Evolutionary conservation across 2,113 vertebrate genomes (phyloP), one percentile per base, ranked within the genome.

Genomic region (Cyrtonyx montezumae): DNA sequence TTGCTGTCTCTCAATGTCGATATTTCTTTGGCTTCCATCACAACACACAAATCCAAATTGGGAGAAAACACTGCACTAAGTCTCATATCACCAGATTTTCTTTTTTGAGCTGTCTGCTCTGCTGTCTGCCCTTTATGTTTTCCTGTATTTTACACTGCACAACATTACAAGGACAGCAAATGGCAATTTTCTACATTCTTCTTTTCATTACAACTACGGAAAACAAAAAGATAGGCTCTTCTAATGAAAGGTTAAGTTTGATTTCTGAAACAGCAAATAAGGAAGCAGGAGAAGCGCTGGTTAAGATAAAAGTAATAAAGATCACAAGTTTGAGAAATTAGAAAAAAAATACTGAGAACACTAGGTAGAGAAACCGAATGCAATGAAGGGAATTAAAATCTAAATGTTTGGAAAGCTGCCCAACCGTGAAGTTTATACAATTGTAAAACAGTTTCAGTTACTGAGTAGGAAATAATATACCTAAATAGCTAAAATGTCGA

Each of bases 251-350:
- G n/a, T n/a, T n/a, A n/a, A n/a, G n/a, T n/a, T n/a, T n/a, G 42
- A n/a, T 77, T 66, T 78, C 28, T 55, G 61, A 80, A 74, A 91
- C 2, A 49, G 45, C 40, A 77, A 82, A 6, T 28, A 91, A 89
- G 51, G 78, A 85, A 91, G 34, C 59, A 84, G 13, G 6, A 49
- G 55, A 94, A 87, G 34, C 32, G 82, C 13, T 3, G 11, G 56
- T 18, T 69, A 82, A 77, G 89, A 93, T 61, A 89, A 92, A 87
- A 82, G 18, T 40, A 89, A 4, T 79, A 89, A 79, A 16, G 10
- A 63, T 25, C 82, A 58, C 58, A 87, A 69, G 67, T 87, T 74
- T 59, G 36, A 28, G 42, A 90, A 13, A 84, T 23, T 3, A 79
- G 42, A 81, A 51, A 59, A 71, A 55, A 71, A 55, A 80, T 70